phyloP scores from a whole-genome alignment of 2,888 invertebrate species.

The Conistra vaccinii region DNA sequence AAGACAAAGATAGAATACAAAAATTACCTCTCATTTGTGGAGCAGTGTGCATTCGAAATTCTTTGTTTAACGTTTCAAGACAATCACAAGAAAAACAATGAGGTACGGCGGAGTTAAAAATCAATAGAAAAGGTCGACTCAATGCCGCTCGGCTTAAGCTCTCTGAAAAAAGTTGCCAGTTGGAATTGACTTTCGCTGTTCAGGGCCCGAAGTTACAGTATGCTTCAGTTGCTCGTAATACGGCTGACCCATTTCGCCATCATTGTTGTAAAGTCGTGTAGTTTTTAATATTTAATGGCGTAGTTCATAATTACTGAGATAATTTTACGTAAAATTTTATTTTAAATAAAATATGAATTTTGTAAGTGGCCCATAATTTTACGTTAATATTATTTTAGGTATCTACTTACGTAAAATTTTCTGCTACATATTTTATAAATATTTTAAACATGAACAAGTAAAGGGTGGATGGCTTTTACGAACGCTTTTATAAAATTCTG shows the following conservation, averaged over 20 bases:
- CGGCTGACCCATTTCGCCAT: slow-evolving; percentile 75
- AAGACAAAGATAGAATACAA: slow-evolving; percentile 43
- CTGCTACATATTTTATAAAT: slow-evolving; percentile 2
- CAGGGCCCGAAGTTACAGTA: slow-evolving; percentile 76
- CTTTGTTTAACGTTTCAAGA: slow-evolving; percentile 61
- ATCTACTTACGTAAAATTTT: neutral
- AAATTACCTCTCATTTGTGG: slow-evolving; percentile 33
- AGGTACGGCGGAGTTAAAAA: slow-evolving; percentile 70
- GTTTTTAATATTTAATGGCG: slow-evolving; percentile 52
- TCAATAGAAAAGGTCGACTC: slow-evolving; percentile 75
- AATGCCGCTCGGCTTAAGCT: slow-evolving; percentile 71
- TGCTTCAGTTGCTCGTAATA: slow-evolving; percentile 72
- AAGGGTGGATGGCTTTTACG: neutral
- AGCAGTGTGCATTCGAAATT: slow-evolving; percentile 45
- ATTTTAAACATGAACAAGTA: neutral
- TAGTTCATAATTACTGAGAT: slow-evolving; percentile 46
- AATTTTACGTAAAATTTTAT: slow-evolving; percentile 10
- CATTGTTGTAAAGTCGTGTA: slow-evolving; percentile 58
- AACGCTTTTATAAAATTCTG: slow-evolving; percentile 5
- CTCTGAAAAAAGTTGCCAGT: slow-evolving; percentile 82
- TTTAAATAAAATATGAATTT: neutral
- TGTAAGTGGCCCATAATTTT: neutral
- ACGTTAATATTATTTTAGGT: slow-evolving; percentile 5
- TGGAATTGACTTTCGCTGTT: slow-evolving; percentile 87
- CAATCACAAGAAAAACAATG: slow-evolving; percentile 67